Base-by-base conservation (phyloP, 2,888 invertebrate species). In the Temnothorax ravouxi region DNA sequence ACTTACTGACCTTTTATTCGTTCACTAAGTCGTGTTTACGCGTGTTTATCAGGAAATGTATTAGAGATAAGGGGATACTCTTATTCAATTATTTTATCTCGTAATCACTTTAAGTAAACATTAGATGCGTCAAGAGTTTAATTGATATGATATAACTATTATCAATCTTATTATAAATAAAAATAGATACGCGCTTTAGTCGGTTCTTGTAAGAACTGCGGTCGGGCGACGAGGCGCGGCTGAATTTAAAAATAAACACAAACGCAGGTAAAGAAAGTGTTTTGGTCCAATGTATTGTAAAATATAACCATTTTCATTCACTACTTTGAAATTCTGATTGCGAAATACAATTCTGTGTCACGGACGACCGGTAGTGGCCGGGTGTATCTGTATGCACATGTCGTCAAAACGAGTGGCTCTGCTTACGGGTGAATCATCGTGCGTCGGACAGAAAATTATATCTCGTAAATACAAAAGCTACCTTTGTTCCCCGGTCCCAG, bases 401-500 rank as follows among this genome's bases (percentile, higher is more conserved):
- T 52, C 13, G 21, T 41, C 9, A 29, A 29, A 44, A 41, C 9
- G 9, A 41, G 3, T n/a, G 3, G 3, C 18, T 18, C 6, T 6
- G 6, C 34, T 34, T 34, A 34, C 9, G 0, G 38, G 18, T 79
- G 79, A 71, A 15, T 71, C 34, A 79, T 59, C 34, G 21, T 2
- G 9, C 3, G 3, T 29, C n/a, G 29, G 18, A 47, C 47, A 59
- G n/a, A 76, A 25, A 76, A 64, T 59, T 54, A 34, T 79, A 44
- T 79, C 34, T 71, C 3, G 18, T 13, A 56, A 67, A 69, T 18
- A 18, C 13, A 47, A 71, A 71, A 79, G 47, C 13, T 59, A 71
- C 38, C 59, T 71, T 79, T 79, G 69, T 47, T 3, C 34, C n/a
- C 5, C 11, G 13, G 3, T 64, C n/a, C 5, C 11, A 9, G 3